A percentile compares a stretch with the other conserved stretches of the same genome.
Conservation (phyloP, 2,113 vertebrate species). For the Budorcas taxicolor region DNA sequence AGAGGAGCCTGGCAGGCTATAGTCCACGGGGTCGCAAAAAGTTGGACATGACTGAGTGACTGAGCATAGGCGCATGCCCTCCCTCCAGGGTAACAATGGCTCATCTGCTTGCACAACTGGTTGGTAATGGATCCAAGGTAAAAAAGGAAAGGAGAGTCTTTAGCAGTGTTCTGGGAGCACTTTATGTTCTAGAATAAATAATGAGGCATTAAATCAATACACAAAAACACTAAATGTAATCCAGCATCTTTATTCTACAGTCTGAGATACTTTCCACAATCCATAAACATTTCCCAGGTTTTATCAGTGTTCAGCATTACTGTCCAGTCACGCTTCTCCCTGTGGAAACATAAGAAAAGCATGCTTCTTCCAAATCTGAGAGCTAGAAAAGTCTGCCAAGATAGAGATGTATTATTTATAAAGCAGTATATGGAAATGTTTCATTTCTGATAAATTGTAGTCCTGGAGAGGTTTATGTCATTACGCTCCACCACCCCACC, state of each 20-base stretch:
- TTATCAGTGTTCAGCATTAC: neutral
- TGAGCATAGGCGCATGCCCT: neutral
- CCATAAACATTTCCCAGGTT: neutral
- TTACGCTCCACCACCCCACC: neutral
- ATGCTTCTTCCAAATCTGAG: neutral
- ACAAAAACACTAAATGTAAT: neutral
- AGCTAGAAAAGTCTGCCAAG: neutral
- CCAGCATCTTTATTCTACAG: neutral
- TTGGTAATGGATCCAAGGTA: neutral
- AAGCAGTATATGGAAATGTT: neutral
- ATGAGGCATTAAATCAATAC: neutral
- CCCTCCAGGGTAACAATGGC: neutral
- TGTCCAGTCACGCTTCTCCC: neutral
- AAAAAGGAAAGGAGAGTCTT: neutral
- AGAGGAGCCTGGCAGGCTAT: neutral
- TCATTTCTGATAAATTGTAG: neutral
- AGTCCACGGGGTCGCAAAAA: neutral
- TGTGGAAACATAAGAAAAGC: neutral
- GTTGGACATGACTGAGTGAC: neutral
- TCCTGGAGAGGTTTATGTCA: neutral
- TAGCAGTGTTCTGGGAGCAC: neutral
- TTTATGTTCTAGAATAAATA: neutral
- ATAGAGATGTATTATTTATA: neutral
- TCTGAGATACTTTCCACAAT: neutral
- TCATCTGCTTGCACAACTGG: neutral